Conservation (phyloP, 2,888 invertebrate species). For the Ornithoptera priamus region DNA sequence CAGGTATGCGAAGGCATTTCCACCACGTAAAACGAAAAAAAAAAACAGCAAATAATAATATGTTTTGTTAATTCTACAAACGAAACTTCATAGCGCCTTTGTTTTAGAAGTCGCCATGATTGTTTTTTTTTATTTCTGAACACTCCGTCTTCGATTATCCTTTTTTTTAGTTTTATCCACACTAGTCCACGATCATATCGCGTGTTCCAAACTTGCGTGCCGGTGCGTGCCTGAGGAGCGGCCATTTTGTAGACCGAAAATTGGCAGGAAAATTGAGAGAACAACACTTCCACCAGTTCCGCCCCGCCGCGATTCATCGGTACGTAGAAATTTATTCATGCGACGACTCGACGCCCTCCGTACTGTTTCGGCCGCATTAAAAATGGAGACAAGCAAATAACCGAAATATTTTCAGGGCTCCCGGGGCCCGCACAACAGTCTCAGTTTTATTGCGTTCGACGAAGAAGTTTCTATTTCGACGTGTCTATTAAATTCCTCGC, state of each 20-base stretch:
- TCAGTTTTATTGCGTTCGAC: conserved; percentile 50
- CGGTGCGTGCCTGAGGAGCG: conserved; percentile 51
- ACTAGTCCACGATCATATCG: conserved; percentile 12
- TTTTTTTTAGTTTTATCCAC: conserved; percentile 10
- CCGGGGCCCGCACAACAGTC: conserved; percentile 45
- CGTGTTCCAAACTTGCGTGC: conserved; percentile 50
- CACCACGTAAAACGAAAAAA: too few relatives aligned
- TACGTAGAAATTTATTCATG: conserved; percentile 60
- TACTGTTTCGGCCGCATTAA: conserved; percentile 50
- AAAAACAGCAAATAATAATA: too few relatives aligned
- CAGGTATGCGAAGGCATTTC: too few relatives aligned
- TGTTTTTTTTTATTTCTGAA: background rate
- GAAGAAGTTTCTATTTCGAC: conserved; percentile 53
- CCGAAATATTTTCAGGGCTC: conserved; percentile 43
- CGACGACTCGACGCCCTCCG: conserved; percentile 45
- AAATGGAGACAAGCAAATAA: conserved; percentile 52
- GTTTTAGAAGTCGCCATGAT: background rate
- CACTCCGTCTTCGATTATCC: conserved; percentile 3
- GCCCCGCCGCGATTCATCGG: conserved; percentile 44
- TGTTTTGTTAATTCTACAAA: too few relatives aligned
- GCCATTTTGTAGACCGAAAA: conserved; percentile 73
- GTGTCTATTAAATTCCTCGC: conserved; percentile 63
- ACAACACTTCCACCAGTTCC: conserved; percentile 61
- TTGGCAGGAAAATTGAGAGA: conserved; percentile 73
- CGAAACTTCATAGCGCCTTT: background rate